Evolutionary conservation across 2,888 invertebrate species (phyloP).

Genomic region (Himalopsyche tibetana): DNA sequence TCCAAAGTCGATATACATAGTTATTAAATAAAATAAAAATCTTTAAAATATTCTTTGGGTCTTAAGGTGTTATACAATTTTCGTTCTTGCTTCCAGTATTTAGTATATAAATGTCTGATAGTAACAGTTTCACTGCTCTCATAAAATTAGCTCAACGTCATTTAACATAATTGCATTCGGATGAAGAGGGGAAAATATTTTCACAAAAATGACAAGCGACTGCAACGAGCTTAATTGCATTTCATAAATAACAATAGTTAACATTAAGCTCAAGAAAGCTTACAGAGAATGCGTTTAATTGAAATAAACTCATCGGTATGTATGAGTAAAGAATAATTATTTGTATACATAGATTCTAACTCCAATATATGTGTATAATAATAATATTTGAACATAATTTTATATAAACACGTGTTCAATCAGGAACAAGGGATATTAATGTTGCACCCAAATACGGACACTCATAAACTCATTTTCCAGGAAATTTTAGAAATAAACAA

Average conservation of each 20-base stretch:
- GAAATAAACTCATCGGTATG: not conserved
- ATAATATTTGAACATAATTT: too few relatives aligned
- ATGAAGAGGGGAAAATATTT: not conserved
- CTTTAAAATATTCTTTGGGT: too few relatives aligned
- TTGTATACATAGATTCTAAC: too few relatives aligned
- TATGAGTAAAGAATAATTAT: not conserved
- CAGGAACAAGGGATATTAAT: too few relatives aligned
- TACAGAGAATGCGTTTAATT: not conserved
- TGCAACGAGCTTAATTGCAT: conserved; percentile 9
- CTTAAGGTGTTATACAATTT: too few relatives aligned
- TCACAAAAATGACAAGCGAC: not conserved
- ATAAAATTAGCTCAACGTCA: conserved; percentile 27
- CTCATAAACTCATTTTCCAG: too few relatives aligned
- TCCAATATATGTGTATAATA: too few relatives aligned
- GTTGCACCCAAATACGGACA: too few relatives aligned
- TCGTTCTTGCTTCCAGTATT: not conserved
- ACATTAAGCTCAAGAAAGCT: not conserved
- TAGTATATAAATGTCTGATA: not conserved
- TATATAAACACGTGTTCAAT: too few relatives aligned
- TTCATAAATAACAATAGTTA: not conserved
- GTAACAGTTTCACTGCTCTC: not conserved
- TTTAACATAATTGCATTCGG: conserved; percentile 30
- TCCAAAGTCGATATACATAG: too few relatives aligned
- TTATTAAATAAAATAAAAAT: too few relatives aligned
- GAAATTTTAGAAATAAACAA: too few relatives aligned